phyloP scores from a whole-genome alignment of 2,113 vertebrate genomes.

The Podilymbus podiceps region DNA sequence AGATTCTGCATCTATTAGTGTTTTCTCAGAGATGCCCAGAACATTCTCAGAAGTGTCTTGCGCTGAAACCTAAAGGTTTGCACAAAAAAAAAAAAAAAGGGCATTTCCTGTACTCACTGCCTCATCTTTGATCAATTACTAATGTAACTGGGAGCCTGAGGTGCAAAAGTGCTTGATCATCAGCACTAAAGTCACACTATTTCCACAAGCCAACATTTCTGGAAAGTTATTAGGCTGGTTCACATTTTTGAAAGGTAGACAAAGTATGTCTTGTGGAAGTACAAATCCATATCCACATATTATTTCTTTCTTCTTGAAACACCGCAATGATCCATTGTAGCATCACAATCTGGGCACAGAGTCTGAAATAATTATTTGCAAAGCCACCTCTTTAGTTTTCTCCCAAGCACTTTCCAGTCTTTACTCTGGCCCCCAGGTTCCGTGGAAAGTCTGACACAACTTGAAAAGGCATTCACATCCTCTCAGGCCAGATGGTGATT shows the following conservation, averaged over 20 bases:
- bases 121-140: conserved; percentile 20
- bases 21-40: conserved; percentile 3
- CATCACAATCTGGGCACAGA: background rate
- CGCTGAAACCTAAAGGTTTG: background rate
- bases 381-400: background rate
- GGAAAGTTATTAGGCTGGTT: background rate
- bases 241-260: background rate
- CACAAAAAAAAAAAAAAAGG: background rate
- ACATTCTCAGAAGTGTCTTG: background rate
- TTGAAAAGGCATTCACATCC: background rate
- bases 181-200: background rate
- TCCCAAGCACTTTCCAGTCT: background rate
- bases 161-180: background rate
- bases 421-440: background rate
- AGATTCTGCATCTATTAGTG: background rate
- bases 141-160: background rate
- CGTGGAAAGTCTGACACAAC: background rate
- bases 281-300: background rate
- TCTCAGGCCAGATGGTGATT: background rate
- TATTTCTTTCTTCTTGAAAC: background rate
- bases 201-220: background rate
- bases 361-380: background rate
- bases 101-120: background rate
- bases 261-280: background rate
- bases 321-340: background rate